Percentiles rank a stretch among this genome's conserved stretches.
Evolutionary conservation across 2,113 vertebrate genomes (phyloP).

Genomic region (Platichthys stellatus): DNA sequence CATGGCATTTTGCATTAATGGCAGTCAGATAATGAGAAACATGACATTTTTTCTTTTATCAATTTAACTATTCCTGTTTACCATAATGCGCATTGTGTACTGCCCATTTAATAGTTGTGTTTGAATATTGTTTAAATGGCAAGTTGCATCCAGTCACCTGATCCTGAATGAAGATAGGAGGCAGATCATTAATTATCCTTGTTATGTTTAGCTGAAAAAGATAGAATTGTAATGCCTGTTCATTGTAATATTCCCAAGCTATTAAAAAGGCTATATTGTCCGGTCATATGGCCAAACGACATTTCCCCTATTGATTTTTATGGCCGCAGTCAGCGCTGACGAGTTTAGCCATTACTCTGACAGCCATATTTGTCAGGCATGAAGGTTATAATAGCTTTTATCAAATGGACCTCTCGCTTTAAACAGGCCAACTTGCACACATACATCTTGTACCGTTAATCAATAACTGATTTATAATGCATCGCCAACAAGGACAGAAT

Average conservation of each 20-base stretch:
- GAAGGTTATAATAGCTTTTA: conserved; percentile 57
- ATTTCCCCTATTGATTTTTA: conserved; percentile 48
- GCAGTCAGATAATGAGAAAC: background rate
- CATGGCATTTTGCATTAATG: background rate
- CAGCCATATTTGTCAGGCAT: conserved; percentile 29
- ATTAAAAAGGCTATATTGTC: conserved; percentile 52
- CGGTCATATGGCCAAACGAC: conserved; percentile 42
- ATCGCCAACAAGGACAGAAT: conserved; percentile 60
- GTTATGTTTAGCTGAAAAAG: conserved; percentile 11
- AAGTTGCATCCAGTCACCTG: background rate
- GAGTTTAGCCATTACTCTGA: conserved; percentile 47
- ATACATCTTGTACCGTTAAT: conserved; percentile 44
- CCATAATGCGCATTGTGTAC: background rate
- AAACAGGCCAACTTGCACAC: conserved; percentile 20
- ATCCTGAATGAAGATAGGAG: background rate
- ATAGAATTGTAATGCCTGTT: conserved; percentile 8
- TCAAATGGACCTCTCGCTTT: conserved; percentile 37
- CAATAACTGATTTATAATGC: conserved; percentile 57
- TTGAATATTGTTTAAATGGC: background rate
- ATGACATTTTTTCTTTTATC: background rate
- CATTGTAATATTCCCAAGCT: conserved; percentile 26
- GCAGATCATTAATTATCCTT: conserved; percentile 28
- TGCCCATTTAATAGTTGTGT: background rate
- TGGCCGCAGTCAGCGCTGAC: conserved; percentile 46
- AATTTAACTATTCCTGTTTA: background rate